phyloP scores from a whole-genome alignment of 2,888 invertebrate species.

The Drosophila putrida region DNA sequence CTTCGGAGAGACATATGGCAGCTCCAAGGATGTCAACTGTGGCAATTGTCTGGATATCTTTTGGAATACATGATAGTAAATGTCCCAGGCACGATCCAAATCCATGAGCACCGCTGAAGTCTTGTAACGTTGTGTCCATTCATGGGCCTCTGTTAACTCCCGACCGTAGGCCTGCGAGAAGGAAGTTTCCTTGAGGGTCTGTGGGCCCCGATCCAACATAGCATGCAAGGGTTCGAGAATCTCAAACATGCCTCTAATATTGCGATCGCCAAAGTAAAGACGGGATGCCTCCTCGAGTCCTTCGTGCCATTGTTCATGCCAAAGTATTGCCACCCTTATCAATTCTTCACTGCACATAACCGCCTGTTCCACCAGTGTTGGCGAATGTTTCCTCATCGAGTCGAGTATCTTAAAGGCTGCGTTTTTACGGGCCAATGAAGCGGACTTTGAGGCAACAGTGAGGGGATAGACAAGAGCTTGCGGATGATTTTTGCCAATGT shows the following conservation, averaged over 20 bases:
- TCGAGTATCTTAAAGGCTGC: slow-evolving; percentile 98
- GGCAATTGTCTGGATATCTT: slow-evolving; percentile 98
- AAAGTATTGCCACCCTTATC: slow-evolving; percentile 98
- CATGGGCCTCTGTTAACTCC: slow-evolving; percentile 96
- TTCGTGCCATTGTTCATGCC: slow-evolving; percentile 99
- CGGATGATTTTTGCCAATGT: slow-evolving; percentile 99
- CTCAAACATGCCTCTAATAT: slow-evolving; percentile 98
- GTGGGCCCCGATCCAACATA: slow-evolving; percentile 97
- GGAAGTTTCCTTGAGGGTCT: slow-evolving; percentile 98
- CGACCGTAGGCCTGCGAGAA: slow-evolving; percentile 98
- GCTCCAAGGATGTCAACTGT: slow-evolving; percentile 94
- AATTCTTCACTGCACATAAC: slow-evolving; percentile 98
- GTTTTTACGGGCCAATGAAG: slow-evolving; percentile 92
- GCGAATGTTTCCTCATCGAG: slow-evolving; percentile 98
- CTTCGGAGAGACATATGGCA: slow-evolving; percentile 98
- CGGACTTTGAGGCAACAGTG: slow-evolving; percentile 98
- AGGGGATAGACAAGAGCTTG: slow-evolving; percentile 98
- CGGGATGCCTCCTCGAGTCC: slow-evolving; percentile 97
- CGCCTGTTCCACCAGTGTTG: slow-evolving; percentile 96
- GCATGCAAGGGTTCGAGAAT: slow-evolving; percentile 97
- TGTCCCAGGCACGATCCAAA: slow-evolving; percentile 99
- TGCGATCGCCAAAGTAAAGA: slow-evolving; percentile 97
- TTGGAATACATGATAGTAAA: slow-evolving; percentile 99
- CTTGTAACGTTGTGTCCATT: slow-evolving; percentile 97
- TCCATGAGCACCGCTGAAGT: slow-evolving; percentile 94